A percentile compares a stretch with the other conserved stretches of the same genome.
phyloP scores from a whole-genome alignment of 30 jellyfish, hydroid and myxozoan species.

The Aurelia aurita complex sp. Pacific region DNA sequence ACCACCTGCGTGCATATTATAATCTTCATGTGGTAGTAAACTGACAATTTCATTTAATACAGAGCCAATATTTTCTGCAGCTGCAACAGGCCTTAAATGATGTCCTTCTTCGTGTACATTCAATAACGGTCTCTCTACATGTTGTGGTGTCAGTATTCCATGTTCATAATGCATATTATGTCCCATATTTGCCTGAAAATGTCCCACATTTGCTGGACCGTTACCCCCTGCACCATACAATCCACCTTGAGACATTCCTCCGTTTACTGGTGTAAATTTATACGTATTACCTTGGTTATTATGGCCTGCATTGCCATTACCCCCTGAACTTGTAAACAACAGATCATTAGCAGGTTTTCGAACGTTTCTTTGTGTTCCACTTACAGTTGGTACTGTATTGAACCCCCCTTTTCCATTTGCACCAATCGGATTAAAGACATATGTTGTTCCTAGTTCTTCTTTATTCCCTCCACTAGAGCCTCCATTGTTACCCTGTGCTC shows the following conservation, averaged over 20 bases:
- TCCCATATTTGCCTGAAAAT: not conserved
- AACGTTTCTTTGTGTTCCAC: conserved; percentile 60
- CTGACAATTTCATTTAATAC: conserved; percentile 38
- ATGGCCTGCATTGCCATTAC: not conserved
- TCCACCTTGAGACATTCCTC: not conserved
- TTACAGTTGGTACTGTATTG: conserved; percentile 43
- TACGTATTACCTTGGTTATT: conserved; percentile 6
- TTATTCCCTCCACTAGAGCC: conserved; percentile 4
- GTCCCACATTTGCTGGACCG: not conserved
- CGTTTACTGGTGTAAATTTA: conserved; percentile 26
- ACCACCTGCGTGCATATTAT: conserved; percentile 26
- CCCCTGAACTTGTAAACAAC: conserved; percentile 14
- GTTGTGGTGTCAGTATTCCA: conserved; percentile 47
- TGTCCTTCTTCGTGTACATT: conserved; percentile 62
- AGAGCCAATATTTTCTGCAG: conserved; percentile 53
- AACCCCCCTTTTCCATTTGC: conserved; percentile 45
- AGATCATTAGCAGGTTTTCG: conserved; percentile 32
- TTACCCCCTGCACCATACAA: no score
- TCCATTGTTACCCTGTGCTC: conserved; percentile 35
- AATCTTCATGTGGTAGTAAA: conserved; percentile 52
- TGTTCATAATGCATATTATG: conserved; percentile 2
- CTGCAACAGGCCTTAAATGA: conserved; percentile 54
- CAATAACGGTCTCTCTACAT: not conserved
- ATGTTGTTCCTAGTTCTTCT: conserved; percentile 48
- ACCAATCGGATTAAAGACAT: conserved; percentile 18